A percentile compares a stretch with the other conserved stretches of the same genome.
Evolutionary conservation across 2,888 invertebrate species (phyloP).

Genomic region (Eupeodes latifasciatus): DNA sequence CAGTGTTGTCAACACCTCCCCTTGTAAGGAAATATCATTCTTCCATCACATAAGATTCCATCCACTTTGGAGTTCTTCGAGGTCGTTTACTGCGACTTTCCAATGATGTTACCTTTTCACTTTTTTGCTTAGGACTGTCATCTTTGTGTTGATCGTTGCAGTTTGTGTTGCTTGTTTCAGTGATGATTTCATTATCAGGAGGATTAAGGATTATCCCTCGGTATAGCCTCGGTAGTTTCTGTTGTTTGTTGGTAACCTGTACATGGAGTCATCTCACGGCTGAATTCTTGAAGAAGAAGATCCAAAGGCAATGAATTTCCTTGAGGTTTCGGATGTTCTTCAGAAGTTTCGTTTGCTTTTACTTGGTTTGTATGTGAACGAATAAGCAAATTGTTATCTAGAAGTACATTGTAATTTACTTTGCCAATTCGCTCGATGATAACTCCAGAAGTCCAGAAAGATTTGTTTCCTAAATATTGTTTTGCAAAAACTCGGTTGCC

Average conservation of each 20-base stretch:
- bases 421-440: not conserved
- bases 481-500: not conserved
- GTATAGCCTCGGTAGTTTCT: not conserved
- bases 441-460: not conserved
- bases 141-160: not conserved
- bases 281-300: too few relatives aligned
- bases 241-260: too few relatives aligned
- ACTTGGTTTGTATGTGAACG: not conserved
- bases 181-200: not conserved
- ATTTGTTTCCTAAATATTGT: not conserved
- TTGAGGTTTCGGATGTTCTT: not conserved
- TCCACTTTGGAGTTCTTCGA: too few relatives aligned
- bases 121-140: not conserved
- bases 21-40: too few relatives aligned
- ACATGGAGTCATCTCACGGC: too few relatives aligned
- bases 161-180: not conserved
- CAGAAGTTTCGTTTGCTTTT: not conserved
- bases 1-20: too few relatives aligned
- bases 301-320: too few relatives aligned
- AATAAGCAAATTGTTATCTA: not conserved
- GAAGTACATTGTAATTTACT: not conserved
- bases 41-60: too few relatives aligned
- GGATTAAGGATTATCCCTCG: not conserved
- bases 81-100: not conserved
- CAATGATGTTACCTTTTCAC: not conserved